These are phyloP conservation scores for Heliangelus exortis DNA, from an alignment of 2,797 vertebrate genomes.

Conservation along the genomic window DNA sequence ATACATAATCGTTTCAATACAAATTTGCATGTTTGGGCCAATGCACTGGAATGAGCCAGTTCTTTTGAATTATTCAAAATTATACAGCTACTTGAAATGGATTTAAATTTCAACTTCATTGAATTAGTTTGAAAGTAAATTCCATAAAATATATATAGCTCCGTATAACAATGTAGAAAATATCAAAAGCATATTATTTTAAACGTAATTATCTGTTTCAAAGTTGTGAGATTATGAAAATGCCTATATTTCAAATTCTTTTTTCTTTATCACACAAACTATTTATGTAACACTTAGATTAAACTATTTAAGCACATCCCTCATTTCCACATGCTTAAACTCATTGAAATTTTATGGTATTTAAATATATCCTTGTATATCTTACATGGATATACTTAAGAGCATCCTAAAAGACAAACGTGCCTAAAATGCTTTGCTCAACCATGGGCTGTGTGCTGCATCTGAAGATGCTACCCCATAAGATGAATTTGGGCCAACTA, in stretches of 20 bases:
- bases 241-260: neutral
- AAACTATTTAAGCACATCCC: neutral
- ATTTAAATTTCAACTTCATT: neutral
- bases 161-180: neutral
- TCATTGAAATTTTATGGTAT: neutral
- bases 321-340: neutral
- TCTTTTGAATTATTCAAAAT: neutral
- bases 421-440: neutral
- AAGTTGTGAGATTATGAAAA: neutral
- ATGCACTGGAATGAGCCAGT: neutral
- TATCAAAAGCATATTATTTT: neutral
- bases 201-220: neutral
- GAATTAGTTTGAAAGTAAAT: neutral
- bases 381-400: neutral
- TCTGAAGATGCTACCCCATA: neutral
- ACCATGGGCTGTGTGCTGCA: neutral
- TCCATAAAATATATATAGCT: neutral
- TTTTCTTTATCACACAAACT: neutral
- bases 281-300: neutral
- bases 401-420: neutral
- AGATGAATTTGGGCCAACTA: neutral
- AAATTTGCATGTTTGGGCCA: neutral
- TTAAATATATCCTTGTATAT: neutral
- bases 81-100: neutral
- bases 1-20: neutral